A percentile compares a stretch with the other conserved stretches of the same genome.
phyloP scores from a whole-genome alignment of 2,888 invertebrate genomes.

The Ellobium chinense region DNA sequence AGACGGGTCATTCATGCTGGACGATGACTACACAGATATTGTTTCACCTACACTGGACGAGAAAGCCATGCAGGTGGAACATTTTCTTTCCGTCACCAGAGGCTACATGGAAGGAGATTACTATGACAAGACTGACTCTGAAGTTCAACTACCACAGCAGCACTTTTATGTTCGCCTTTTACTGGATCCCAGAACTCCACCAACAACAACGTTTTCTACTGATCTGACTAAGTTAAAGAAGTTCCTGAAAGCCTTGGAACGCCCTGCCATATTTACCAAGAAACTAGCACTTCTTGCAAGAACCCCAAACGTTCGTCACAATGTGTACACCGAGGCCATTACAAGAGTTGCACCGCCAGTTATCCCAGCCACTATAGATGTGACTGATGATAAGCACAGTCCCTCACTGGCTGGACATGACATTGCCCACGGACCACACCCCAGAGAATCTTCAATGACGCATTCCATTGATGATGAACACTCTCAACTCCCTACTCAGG shows the following conservation, averaged over 20 bases:
- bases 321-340: slow-evolving; percentile 9
- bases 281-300: slow-evolving; percentile 18
- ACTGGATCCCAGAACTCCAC: not conserved
- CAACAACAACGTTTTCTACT: not conserved
- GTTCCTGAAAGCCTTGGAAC: not conserved
- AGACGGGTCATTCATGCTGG: no score
- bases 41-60: not conserved
- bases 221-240: not conserved
- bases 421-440: not conserved
- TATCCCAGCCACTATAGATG: not conserved
- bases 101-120: slow-evolving; percentile 1
- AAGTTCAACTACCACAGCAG: slow-evolving; percentile 11
- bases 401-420: not conserved
- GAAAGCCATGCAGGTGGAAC: not conserved
- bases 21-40: no score
- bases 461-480: not conserved
- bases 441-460: not conserved
- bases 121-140: not conserved
- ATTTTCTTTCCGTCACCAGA: slow-evolving; percentile 18
- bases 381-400: not conserved
- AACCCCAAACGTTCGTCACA: slow-evolving; percentile 21
- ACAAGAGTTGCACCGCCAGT: not conserved
- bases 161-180: slow-evolving; percentile 30
- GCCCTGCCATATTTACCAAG: slow-evolving; percentile 35
- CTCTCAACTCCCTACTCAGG: not conserved